These are phyloP conservation scores for Charina bottae DNA, from an alignment of 2,113 vertebrate species.

Conservation along the genomic window DNA sequence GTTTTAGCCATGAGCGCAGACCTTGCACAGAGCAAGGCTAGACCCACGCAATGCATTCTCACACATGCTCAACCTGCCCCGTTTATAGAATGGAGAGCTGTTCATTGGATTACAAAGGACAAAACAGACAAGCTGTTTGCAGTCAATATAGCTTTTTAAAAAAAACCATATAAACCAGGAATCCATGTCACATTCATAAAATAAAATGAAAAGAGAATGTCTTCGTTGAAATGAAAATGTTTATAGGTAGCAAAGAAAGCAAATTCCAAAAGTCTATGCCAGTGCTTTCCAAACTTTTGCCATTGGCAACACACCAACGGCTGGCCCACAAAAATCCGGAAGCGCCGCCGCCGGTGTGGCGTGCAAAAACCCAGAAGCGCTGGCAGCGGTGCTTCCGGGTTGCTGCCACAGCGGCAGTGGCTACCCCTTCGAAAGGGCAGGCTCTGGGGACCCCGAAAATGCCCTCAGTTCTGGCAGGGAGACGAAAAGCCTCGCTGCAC, in stretches of 20 bases:
- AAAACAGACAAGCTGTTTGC: not conserved
- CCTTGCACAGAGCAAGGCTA: not conserved
- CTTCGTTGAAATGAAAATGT: slow-evolving; percentile 15
- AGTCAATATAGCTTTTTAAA: not conserved
- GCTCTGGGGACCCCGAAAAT: too few relatives aligned
- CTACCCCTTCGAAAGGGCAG: too few relatives aligned
- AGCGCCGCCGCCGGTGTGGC: too few relatives aligned
- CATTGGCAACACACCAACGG: too few relatives aligned
- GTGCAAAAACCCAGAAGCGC: too few relatives aligned
- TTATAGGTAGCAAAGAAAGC: not conserved
- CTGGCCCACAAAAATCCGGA: too few relatives aligned
- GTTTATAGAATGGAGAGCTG: not conserved
- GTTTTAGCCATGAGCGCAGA: not conserved
- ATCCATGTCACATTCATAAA: not conserved
- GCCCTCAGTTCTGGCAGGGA: too few relatives aligned
- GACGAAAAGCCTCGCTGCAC: too few relatives aligned
- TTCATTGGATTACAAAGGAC: not conserved
- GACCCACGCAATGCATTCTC: not conserved
- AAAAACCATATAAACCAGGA: not conserved
- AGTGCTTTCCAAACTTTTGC: too few relatives aligned
- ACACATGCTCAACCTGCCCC: not conserved
- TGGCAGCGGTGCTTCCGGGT: too few relatives aligned
- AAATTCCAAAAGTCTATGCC: slow-evolving; percentile 34
- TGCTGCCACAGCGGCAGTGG: too few relatives aligned
- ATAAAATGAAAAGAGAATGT: not conserved